phyloP scores from a whole-genome alignment of 2,797 vertebrate species.

The Coracias cyanogaster region DNA sequence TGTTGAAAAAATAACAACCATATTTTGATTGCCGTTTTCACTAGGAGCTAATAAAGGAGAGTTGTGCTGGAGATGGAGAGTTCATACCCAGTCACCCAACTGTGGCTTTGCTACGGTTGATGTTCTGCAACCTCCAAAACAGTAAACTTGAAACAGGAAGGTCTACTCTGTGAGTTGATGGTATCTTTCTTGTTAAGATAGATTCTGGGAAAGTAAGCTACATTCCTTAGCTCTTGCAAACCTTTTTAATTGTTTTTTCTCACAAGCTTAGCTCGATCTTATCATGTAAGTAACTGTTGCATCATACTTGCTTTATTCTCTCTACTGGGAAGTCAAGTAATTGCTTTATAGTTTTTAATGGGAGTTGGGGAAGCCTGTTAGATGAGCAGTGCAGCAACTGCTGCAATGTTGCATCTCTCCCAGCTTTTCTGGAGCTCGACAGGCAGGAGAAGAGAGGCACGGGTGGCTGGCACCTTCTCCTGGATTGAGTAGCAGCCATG shows the following conservation, averaged over 20 bases:
- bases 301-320: constrained; percentile 40
- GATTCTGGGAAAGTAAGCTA: constrained; percentile 40
- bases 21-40: constrained; percentile 65
- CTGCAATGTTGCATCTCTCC: background rate
- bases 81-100: background rate
- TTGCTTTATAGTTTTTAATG: constrained; percentile 18
- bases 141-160: constrained; percentile 46
- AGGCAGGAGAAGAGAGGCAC: background rate
- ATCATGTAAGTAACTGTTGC: constrained; percentile 55
- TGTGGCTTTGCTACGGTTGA: background rate
- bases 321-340: constrained; percentile 38
- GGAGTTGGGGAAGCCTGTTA: constrained; percentile 15
- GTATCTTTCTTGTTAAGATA: constrained; percentile 12
- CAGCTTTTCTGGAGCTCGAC: background rate
- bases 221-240: constrained; percentile 49
- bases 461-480: background rate
- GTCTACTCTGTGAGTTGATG: constrained; percentile 2
- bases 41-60: constrained; percentile 48
- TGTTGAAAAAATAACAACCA: background rate
- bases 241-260: constrained; percentile 53
- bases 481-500: background rate
- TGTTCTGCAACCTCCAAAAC: background rate
- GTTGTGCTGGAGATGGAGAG: background rate
- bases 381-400: background rate
- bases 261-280: constrained; percentile 31